A percentile compares a stretch with the other conserved stretches of the same genome.
Evolutionary conservation across 2,888 invertebrate genomes (phyloP).

Genomic region (Congeria kusceri): DNA sequence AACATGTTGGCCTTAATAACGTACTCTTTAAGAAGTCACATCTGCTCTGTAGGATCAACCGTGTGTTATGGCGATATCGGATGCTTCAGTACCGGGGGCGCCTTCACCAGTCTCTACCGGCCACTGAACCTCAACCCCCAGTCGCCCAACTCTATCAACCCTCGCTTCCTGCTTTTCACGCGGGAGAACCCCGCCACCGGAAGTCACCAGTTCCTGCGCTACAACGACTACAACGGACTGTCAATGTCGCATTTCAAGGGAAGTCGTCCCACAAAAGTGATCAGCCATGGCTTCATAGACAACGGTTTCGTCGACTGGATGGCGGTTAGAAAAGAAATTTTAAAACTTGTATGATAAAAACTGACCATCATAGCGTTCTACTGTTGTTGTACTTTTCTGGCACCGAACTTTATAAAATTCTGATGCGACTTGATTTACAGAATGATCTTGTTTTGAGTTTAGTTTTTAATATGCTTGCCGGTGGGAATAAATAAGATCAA

Average conservation of each 20-base stretch:
- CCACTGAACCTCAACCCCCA: conserved; percentile 74
- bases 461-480: no score
- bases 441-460: no score
- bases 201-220: conserved; percentile 48
- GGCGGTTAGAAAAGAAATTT: conserved; percentile 59
- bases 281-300: conserved; percentile 76
- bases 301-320: conserved; percentile 73
- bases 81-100: conserved; percentile 93
- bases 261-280: conserved; percentile 67
- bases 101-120: conserved; percentile 89
- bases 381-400: no score
- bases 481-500: no score
- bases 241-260: conserved; percentile 63
- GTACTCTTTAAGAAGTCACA: no score
- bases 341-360: no score
- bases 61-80: conserved; percentile 96
- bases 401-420: no score
- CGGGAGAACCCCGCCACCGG: conserved; percentile 41
- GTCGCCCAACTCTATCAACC: conserved; percentile 63
- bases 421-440: no score
- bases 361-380: no score
- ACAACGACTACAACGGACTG: conserved; percentile 62
- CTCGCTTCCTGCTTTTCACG: conserved; percentile 70
- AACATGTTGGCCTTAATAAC: no score
- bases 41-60: conserved; percentile 61